Evolutionary conservation across 2,797 vertebrate species (phyloP).

Genomic region (Poeciliopsis gracilis): DNA sequence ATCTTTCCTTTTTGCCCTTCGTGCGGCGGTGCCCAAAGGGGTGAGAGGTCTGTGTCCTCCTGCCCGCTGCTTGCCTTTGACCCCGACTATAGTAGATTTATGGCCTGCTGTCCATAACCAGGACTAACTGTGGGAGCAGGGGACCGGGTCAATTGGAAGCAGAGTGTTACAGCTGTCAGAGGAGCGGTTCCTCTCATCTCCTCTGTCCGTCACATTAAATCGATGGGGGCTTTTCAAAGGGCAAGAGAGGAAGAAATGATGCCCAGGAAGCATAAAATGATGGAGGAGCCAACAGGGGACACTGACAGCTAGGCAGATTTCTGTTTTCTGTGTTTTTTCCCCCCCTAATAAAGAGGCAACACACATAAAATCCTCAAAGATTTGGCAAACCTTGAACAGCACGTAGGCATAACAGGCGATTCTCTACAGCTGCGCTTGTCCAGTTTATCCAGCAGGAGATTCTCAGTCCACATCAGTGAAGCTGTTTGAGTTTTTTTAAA

Average conservation of each 20-base stretch:
- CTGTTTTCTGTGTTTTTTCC: background rate
- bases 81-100: slow-evolving; percentile 42
- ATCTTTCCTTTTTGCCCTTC: slow-evolving; percentile 2
- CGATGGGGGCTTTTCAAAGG: slow-evolving; percentile 40
- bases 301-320: slow-evolving; percentile 11
- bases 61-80: slow-evolving; percentile 25
- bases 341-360: slow-evolving; percentile 1
- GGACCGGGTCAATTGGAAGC: slow-evolving; percentile 56
- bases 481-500: background rate
- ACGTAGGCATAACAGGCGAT: background rate
- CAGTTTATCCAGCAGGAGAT: background rate
- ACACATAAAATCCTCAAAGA: background rate
- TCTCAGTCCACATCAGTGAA: background rate
- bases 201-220: slow-evolving; percentile 57
- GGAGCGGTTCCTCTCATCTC: slow-evolving; percentile 40
- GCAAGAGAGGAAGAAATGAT: slow-evolving; percentile 15
- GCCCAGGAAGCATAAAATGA: slow-evolving; percentile 32
- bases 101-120: slow-evolving; percentile 48
- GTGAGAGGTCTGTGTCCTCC: slow-evolving; percentile 9
- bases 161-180: slow-evolving; percentile 53
- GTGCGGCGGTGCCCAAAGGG: background rate
- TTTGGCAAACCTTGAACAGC: background rate
- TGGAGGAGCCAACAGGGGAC: slow-evolving; percentile 10
- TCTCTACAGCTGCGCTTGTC: background rate
- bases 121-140: slow-evolving; percentile 47